phyloP scores from a whole-genome alignment of 2,888 invertebrate species.

The Caenorhabditis sinica region DNA sequence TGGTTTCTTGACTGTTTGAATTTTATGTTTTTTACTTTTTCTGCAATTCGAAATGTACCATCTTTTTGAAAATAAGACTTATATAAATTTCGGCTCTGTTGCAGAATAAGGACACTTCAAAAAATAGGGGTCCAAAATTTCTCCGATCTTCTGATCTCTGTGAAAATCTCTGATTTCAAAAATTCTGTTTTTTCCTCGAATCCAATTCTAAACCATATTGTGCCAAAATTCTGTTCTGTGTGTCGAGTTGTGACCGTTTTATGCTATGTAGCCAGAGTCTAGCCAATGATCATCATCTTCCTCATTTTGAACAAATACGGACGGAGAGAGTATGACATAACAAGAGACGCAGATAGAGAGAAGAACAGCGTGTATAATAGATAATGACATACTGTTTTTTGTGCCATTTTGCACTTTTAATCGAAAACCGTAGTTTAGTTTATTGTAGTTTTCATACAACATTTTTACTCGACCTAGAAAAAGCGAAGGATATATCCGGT shows the following conservation, averaged over 20 bases:
- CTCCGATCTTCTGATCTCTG: too few species aligned
- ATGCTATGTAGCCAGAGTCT: constrained; percentile 9
- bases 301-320: neutral
- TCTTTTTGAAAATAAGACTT: too few species aligned
- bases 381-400: neutral
- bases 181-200: neutral
- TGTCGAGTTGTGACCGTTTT: constrained; percentile 3
- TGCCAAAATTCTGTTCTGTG: too few species aligned
- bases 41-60: neutral
- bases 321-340: neutral
- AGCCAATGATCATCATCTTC: neutral
- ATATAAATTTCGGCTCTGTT: too few species aligned
- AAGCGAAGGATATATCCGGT: too few species aligned
- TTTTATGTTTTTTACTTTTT: neutral
- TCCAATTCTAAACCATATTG: too few species aligned
- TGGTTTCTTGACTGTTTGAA: neutral
- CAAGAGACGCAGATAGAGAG: constrained; percentile 1
- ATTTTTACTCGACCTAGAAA: too few species aligned
- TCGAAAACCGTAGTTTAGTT: too few species aligned
- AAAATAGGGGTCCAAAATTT: too few species aligned
- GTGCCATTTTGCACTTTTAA: neutral
- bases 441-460: too few species aligned
- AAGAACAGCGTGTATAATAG: neutral
- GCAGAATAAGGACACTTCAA: too few species aligned
- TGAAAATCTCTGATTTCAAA: too few species aligned